Base-by-base conservation (phyloP, 2,113 vertebrate species). In the Pholis gunnellus region DNA sequence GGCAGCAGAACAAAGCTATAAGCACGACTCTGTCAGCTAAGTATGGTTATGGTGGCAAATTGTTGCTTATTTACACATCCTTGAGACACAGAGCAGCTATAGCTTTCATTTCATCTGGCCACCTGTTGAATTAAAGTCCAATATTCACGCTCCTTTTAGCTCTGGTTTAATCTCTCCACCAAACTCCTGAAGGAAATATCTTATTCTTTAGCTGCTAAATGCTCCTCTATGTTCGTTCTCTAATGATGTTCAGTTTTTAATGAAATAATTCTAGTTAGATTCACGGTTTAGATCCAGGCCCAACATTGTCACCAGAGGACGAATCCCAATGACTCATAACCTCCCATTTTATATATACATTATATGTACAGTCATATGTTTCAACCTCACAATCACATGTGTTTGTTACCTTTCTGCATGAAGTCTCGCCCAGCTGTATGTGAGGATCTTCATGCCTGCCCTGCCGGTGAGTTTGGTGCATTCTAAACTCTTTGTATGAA, bases 381-480 rank as follows among this genome's bases (percentile, higher is more conserved):
- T 56, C 46, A n/a, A 34, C 6, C 4, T 2, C 29, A 34, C 31
- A 29, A 9, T 25, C 0, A 70, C 25, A 60, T 38, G 11, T 72
- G 1, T 54, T 50, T 71, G 6, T 63, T 74, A 4, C 79, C 9
- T 80, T 36, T 74, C 2, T 63, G 8, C 83, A 36, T 84, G 0
- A 90, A 99, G 98, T 81, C 93, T 99, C 36, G 95, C 97, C 14
- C 97, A 99, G 89, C 78, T 97, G 61, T 99, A 99, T 0, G 98
- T 99, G 87, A 96, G 93, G 94, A 95, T 97, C 91, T 98, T 97
- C 87, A 96, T 98, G 90, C 98, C 98, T 73, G 95, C 97, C 8
- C 95, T 99, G 75, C 98, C 98, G 14, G 98, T 99, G 92, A 98
- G 98, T 97, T 69, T 44, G 31, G 2, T 59, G 17, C 59, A 46